Conservation (phyloP, 2,113 vertebrate genomes). For the Malurus alboscapulatus region DNA sequence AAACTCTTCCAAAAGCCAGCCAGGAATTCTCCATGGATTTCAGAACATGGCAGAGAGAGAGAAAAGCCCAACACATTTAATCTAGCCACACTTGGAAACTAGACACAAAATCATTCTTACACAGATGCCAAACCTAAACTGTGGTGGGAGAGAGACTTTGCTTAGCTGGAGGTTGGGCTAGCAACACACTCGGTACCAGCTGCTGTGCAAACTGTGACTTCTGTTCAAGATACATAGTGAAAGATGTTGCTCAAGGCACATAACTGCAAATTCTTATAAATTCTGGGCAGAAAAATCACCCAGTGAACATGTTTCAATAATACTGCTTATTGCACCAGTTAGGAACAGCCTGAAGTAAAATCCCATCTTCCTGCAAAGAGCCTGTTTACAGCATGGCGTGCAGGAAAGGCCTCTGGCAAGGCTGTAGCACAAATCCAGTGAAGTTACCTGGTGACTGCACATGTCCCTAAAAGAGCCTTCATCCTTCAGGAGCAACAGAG, state of each 20-base stretch:
- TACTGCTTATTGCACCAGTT: neutral
- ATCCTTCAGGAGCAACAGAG: neutral
- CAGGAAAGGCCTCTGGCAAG: neutral
- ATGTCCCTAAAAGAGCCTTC: neutral
- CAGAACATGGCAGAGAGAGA: neutral
- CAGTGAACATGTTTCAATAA: neutral
- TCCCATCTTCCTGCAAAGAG: neutral
- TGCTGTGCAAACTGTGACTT: neutral
- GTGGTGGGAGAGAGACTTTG: neutral
- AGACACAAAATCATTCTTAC: neutral
- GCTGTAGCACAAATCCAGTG: neutral
- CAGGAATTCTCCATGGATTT: neutral
- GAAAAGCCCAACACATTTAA: neutral
- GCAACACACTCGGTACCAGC: rapidly evolving
- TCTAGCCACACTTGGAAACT: neutral
- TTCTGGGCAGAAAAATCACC: neutral
- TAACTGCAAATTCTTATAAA: neutral
- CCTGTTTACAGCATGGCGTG: neutral
- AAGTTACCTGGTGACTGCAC: neutral
- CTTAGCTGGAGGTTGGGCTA: neutral
- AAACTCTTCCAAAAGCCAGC: neutral
- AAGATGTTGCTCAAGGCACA: neutral
- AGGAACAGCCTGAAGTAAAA: neutral
- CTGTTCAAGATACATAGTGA: neutral
- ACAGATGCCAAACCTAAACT: neutral